Base-by-base conservation (phyloP, 2,888 invertebrate genomes). In the Mayetiola destructor region DNA sequence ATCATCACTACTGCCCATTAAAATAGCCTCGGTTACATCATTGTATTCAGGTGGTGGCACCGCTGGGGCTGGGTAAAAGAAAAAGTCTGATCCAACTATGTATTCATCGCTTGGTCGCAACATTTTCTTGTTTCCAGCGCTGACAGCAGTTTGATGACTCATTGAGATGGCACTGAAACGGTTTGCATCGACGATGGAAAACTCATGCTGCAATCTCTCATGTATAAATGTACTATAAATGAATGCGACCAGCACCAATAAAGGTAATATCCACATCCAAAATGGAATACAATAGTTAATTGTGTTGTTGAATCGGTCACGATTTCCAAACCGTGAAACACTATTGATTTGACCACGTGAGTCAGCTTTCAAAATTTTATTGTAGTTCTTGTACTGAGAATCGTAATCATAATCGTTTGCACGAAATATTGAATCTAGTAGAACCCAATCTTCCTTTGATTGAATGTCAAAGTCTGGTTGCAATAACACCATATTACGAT, bases 361-460 rank as follows among this genome's bases (percentile, higher is more conserved):
- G n/a, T 58, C 58, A 4, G 55, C 55, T 18, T 42, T 29, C 36
- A 42, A 48, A 16, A 39, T 57, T 20, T 54, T 40, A 18, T 59
- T 56, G 10, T 40, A 52, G 12, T 39, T 48, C 16, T 48, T 55
- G 4, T 48, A 48, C 14, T 48, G 27, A n/a, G 48, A 23, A 27
- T 48, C 48, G 12, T 53, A 53, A n/a, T 59, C 57, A 40, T 59
- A 56, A 12, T 59, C 57, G 21, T 32, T 42, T 6, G 36, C 35
- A 48, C 56, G 57, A 30, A 39, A 32, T 12, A 59, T 37, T 10
- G 59, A 55, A 40, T 59, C 59, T 23, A 59, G 29, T 35, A 57
- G 27, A 32, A 59, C 52, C 59, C 59, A 59, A 32, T 59, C 59
- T n/a, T 59, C 59, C 14, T 57, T 57, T 1, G 59, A 57, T 36